phyloP scores from a whole-genome alignment of 2,113 vertebrate genomes.

The Odontophorus gujanensis region DNA sequence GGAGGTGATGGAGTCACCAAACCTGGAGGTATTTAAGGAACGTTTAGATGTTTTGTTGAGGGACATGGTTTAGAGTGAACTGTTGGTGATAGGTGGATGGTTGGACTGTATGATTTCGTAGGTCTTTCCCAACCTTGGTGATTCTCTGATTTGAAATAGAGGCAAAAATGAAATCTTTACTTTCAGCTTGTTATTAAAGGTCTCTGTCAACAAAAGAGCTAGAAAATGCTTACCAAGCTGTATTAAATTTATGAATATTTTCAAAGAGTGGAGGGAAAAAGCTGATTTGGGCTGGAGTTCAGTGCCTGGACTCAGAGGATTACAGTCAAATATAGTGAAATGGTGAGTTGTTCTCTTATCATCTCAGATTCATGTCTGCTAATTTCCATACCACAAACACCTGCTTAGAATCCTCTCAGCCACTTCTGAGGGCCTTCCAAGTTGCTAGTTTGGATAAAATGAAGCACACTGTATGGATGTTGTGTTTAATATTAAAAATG shows the following conservation, averaged over 20 bases:
- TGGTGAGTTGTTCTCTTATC: neutral
- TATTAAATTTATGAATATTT: neutral
- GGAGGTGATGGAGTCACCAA: too few species aligned
- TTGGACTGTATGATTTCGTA: too few species aligned
- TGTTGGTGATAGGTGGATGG: too few species aligned
- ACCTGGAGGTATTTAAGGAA: too few species aligned
- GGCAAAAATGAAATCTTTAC: neutral
- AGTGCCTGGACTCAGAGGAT: neutral
- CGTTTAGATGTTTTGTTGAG: too few species aligned
- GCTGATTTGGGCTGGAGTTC: neutral
- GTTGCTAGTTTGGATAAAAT: neutral
- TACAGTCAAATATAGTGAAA: fast-evolving
- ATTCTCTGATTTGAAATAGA: neutral
- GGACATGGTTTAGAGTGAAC: too few species aligned
- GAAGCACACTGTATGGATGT: neutral
- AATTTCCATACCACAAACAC: neutral
- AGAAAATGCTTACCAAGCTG: neutral
- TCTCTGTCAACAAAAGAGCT: neutral
- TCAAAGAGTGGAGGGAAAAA: fast-evolving
- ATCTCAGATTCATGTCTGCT: fast-evolving
- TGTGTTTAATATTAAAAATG: neutral
- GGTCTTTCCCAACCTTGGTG: too few species aligned
- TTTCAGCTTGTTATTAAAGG: neutral
- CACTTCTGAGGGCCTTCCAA: neutral
- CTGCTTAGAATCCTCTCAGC: neutral